Evolutionary conservation across 2,113 vertebrate species (phyloP), one percentile per base, ranked within the genome.

Genomic region (Xyliphius kryptos): DNA sequence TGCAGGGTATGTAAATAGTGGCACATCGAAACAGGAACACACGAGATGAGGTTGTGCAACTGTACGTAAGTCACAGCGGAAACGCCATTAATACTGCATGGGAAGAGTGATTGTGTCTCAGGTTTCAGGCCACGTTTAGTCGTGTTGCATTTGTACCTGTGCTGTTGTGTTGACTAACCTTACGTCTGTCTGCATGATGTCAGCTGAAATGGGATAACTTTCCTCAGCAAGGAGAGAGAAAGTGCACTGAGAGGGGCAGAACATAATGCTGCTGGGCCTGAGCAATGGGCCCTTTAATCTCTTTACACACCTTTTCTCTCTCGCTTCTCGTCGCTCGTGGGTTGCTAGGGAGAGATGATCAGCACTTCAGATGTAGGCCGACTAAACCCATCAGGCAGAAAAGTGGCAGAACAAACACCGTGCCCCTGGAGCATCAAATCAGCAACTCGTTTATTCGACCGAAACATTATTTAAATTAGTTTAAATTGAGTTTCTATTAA

Each of bases 271-370:
- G 47, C 20, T 9, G 37, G 13, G n/a, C 12, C 52, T 52, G 8
- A 53, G 36, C 16, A 36, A n/a, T 5, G 13, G n/a, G 36, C 15
- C 41, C 13, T 62, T 12, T 44, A 48, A 6, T 14, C 48, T 38
- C 56, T 72, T 59, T 70, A 49, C 47, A 61, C 41, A 49, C 66
- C 64, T 70, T 70, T 61, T 58, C 56, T 67, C 57, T 60, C 54
- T 56, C 69, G 61, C 59, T 19, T 38, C 38, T 69, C 38, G 19
- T 36, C 2, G 8, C 17, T 46, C 15, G 15, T 20, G 13, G 7
- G 67, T 69, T 63, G 60, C 60, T 40, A 57, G 44, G 60, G 67
- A 37, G 47, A 69, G 26, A 17, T 52, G 26, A 52, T 57, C 37
- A n/a, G 43, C 53, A 10, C 52, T 50, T 44, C 8, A 15, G 9